Evolutionary conservation across 2,888 invertebrate genomes (phyloP).

Genomic region (Dyspetes luteomarginatus): DNA sequence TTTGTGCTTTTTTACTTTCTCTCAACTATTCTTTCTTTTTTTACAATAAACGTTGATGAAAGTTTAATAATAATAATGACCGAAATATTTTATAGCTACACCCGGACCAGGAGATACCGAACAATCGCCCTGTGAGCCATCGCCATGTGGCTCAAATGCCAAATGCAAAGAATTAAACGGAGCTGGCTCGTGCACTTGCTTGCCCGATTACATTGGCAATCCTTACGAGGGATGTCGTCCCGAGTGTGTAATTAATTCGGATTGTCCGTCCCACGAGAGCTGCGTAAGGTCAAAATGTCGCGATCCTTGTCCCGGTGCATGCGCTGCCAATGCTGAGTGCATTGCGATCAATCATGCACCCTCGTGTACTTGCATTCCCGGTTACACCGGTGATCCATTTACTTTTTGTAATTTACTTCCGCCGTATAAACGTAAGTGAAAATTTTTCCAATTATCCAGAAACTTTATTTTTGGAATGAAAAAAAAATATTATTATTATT

Average conservation of each 20-base stretch:
- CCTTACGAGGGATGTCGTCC: constrained; percentile 90
- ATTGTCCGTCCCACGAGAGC: constrained; percentile 89
- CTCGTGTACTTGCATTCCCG: constrained; percentile 80
- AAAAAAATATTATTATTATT: background rate
- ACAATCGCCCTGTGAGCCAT: constrained; percentile 86
- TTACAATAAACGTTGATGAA: background rate
- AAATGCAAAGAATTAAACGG: constrained; percentile 84
- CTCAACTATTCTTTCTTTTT: background rate
- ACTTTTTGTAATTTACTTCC: constrained; percentile 63
- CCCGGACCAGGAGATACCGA: constrained; percentile 72
- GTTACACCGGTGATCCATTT: constrained; percentile 78
- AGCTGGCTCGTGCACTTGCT: constrained; percentile 85
- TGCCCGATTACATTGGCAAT: constrained; percentile 87
- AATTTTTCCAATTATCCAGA: background rate
- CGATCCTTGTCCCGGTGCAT: constrained; percentile 88
- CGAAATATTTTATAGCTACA: constrained; percentile 64
- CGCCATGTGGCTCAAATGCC: constrained; percentile 88
- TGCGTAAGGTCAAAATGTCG: constrained; percentile 90
- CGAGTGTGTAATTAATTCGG: constrained; percentile 91
- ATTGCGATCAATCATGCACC: constrained; percentile 83
- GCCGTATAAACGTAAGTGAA: constrained; percentile 61
- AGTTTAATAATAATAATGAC: constrained; percentile 23
- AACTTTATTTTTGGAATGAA: background rate
- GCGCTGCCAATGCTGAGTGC: constrained; percentile 86
- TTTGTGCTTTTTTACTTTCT: background rate